These are phyloP conservation scores for Carlito syrichta DNA, from an alignment of 2,113 vertebrate genomes.

Conservation along the genomic window DNA sequence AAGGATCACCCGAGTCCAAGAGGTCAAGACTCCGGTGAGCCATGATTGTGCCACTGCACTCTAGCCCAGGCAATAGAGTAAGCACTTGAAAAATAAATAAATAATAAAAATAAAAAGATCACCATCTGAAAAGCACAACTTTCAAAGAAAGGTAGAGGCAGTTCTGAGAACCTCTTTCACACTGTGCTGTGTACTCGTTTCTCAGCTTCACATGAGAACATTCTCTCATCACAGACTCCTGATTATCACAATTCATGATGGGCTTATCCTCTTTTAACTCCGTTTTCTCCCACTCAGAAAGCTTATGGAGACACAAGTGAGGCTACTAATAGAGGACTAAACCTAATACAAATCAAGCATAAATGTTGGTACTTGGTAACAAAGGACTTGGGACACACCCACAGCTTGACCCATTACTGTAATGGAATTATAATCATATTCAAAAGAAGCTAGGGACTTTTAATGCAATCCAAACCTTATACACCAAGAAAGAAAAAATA, in stretches of 20 bases:
- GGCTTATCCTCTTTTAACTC: neutral
- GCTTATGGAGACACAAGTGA: neutral
- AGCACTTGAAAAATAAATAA: no score
- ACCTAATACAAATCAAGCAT: neutral
- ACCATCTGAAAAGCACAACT: neutral
- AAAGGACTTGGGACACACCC: neutral
- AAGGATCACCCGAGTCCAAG: no score
- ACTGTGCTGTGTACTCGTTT: no score
- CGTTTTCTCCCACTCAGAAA: neutral
- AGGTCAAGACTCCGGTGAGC: no score
- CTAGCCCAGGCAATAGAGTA: no score
- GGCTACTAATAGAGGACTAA: neutral
- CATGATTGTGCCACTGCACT: no score
- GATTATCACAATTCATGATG: neutral
- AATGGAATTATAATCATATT: neutral
- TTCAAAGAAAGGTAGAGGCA: neutral
- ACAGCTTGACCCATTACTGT: neutral
- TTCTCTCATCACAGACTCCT: neutral
- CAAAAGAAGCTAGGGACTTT: neutral
- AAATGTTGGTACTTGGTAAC: neutral
- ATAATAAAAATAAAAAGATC: neutral
- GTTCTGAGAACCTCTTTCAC: neutral
- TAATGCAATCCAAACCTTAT: neutral
- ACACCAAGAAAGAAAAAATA: neutral
- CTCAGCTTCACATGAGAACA: neutral